These are phyloP conservation scores for Melospiza melodia DNA, from an alignment of 2,113 vertebrate genomes.

Conservation along the genomic window DNA sequence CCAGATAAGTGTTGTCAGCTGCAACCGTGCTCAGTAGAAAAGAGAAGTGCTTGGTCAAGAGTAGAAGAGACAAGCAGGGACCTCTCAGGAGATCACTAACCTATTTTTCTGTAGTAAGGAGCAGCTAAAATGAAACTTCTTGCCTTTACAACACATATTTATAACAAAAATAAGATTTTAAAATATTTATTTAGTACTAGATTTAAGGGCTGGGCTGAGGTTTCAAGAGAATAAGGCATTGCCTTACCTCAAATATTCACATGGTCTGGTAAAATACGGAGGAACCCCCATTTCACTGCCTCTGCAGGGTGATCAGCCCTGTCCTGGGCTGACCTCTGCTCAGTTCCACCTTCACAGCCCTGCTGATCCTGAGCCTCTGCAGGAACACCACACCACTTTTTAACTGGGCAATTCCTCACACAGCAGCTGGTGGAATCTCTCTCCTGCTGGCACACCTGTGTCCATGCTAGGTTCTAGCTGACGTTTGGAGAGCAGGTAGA, in stretches of 20 bases:
- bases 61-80: background rate
- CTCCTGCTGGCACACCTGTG: background rate
- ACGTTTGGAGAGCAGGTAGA: background rate
- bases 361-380: background rate
- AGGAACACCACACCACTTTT: background rate
- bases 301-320: background rate
- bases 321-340: background rate
- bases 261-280: background rate
- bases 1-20: background rate
- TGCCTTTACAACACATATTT: background rate
- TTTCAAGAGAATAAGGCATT: background rate
- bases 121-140: background rate
- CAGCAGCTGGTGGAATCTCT: background rate
- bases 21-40: background rate
- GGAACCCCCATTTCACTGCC: background rate
- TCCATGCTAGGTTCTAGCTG: background rate
- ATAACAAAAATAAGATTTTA: background rate
- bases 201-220: background rate
- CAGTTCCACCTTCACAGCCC: background rate
- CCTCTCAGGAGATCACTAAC: slow-evolving; percentile 32
- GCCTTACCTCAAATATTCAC: background rate
- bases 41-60: background rate
- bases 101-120: background rate
- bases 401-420: background rate
- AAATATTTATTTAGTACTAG: background rate